Conservation (phyloP, 53 echinoderm and acorn worm genomes). For the Echinarachnius parma region DNA sequence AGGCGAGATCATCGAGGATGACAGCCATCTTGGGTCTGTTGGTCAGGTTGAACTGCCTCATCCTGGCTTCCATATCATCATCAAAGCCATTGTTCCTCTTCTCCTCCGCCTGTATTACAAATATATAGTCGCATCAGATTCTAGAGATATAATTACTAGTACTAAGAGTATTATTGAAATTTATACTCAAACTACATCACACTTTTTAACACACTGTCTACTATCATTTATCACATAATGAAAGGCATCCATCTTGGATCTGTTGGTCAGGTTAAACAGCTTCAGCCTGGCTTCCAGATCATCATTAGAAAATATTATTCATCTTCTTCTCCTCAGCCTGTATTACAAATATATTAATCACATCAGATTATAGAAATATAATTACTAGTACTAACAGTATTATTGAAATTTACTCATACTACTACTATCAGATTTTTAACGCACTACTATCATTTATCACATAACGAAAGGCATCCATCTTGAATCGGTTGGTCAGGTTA, state of each 20-base stretch:
- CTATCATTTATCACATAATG: too few relatives aligned
- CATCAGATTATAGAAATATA: too few relatives aligned
- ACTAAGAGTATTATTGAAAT: too few relatives aligned
- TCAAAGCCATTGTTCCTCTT: conserved; percentile 51
- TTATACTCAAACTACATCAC: too few relatives aligned
- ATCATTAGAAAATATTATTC: conserved; percentile 46
- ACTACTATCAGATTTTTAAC: too few relatives aligned
- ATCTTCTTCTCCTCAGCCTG: conserved; percentile 30
- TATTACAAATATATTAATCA: not conserved
- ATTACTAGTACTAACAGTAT: too few relatives aligned
- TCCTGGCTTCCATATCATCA: conserved; percentile 86
- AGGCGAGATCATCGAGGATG: conserved; percentile 39
- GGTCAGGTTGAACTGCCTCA: conserved; percentile 74
- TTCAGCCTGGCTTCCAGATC: conserved; percentile 94
- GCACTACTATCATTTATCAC: too few relatives aligned
- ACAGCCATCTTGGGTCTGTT: conserved; percentile 58
- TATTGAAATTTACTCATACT: too few relatives aligned
- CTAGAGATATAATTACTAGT: too few relatives aligned
- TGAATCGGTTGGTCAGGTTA: conserved; percentile 62
- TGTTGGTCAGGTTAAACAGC: conserved; percentile 61
- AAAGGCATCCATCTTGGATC: conserved; percentile 53
- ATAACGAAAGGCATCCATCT: conserved; percentile 49
- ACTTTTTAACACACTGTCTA: too few relatives aligned
- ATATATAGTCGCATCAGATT: too few relatives aligned
- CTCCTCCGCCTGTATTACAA: conserved; percentile 11